Evolutionary conservation across 2,797 vertebrate species (phyloP), one percentile per base, ranked within the genome.

Genomic region (Erethizon dorsatum): DNA sequence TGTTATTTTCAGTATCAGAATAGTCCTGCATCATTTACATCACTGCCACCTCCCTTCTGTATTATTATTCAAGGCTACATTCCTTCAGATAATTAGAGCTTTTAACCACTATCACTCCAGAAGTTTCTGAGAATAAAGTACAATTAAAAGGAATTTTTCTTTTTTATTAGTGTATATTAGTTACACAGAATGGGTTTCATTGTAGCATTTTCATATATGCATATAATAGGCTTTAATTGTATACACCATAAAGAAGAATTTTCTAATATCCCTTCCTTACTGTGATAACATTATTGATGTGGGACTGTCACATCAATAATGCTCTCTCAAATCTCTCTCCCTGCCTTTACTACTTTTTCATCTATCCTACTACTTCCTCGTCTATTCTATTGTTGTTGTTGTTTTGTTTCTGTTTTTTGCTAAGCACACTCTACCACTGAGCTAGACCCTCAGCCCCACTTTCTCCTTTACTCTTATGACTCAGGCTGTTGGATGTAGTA

Each of bases 191-290:
- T 45, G 22, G 20, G 20, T 24, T 73, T 24, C 69, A 73, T 1
- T 73, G 22, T 4, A 73, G 41, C 20, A 22, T n/a, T 71, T 71
- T 71, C n/a, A 8, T 71, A 22, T 22, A 71, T 37, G n/a, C 18
- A 71, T 71, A 22, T 37, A 71, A 71, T 22, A 71, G 7, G 26
- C 17, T 37, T 71, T 71, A n/a, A 37, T 10, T 37, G 65, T 41
- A 41, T 73, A 50, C 22, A 47, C 50, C 73, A 24, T 61, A 67
- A 45, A 90, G 26, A 37, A 56, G n/a, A 86, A 79, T 93, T 87
- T 97, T 61, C 56, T 90, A 86, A 93, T 24, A 61, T 73, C 83
- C 22, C 47, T 75, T 91, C n/a, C 37, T 83, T 50, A 47, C 28
- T 77, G 31, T 69, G 13, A n/a, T 31, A 57, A 67, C 56, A 47